Base-by-base conservation (phyloP, 2,888 invertebrate genomes). In the Heliconius erato region DNA sequence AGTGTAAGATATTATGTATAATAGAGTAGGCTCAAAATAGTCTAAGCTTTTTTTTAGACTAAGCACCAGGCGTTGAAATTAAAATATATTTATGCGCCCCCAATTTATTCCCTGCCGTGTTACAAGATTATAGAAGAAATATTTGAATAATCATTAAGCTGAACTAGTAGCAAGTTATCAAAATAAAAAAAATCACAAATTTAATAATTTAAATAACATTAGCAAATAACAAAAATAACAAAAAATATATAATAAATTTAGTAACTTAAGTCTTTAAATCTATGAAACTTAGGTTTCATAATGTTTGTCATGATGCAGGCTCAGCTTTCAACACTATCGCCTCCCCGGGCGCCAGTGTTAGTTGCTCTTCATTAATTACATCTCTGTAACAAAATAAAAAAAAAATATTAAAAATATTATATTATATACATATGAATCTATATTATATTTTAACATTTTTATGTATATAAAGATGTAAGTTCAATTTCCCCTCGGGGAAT, bases 301-400 rank as follows among this genome's bases (percentile, higher is more conserved):
- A 35, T n/a, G 14, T 49, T 23, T 35, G 26, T 84, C 71, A 82
- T 71, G 79, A 89, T 26, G 88, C 86, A 54, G 93, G 89, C 23
- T 86, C 84, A 19, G 90, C 84, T 83, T 88, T 87, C 1, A 94
- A 87, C 16, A 94, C 85, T 12, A 94, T 14, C 1, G 92, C 92
- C 84, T 94, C 94, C 67, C 94, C 94, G 3, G 92, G 85, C 23
- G 87, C 84, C 9, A 93, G 85, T 4, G 88, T 89, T 23, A 91
- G 44, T 2, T 82, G 80, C 4, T 85, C 86, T 11, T 79, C 85
- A 0, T 84, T 79, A 12, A 92, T 89, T 26, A 76, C 65, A 72
- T 87, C 84, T 19, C 92, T 92, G 89, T 12, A 90, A 67, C 16
- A 67, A 28, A 16, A 67, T 67, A 32, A 67, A 28, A 67, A 90